Evolutionary conservation across 2,888 invertebrate species (phyloP).

Genomic region (Leptinotarsa peninsularis): DNA sequence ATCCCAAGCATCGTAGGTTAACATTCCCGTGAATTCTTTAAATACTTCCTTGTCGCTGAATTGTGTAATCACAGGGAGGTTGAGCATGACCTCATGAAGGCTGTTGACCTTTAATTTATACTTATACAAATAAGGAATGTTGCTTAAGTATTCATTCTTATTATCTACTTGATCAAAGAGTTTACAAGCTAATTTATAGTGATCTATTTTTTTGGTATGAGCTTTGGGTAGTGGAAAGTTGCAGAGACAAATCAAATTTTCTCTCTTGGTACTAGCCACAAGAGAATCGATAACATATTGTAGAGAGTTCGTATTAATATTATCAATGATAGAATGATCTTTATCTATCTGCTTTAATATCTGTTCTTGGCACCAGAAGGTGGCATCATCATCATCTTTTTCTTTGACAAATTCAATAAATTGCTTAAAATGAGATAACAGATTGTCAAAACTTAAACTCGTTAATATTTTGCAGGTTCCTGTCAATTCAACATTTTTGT

Average conservation of each 20-base stretch:
- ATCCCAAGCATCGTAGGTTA: constrained; percentile 73
- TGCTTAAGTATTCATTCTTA: constrained; percentile 68
- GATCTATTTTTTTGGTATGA: constrained; percentile 66
- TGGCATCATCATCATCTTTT: constrained; percentile 49
- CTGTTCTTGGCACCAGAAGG: constrained; percentile 61
- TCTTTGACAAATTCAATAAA: constrained; percentile 55
- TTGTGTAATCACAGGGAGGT: constrained; percentile 72
- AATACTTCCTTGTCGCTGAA: constrained; percentile 71
- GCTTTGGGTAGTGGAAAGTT: constrained; percentile 71
- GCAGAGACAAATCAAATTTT: constrained; percentile 70
- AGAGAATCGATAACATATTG: constrained; percentile 71
- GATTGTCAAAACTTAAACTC: constrained; percentile 48
- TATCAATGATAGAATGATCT: constrained; percentile 38
- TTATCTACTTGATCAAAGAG: constrained; percentile 63
- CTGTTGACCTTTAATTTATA: constrained; percentile 69
- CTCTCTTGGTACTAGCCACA: constrained; percentile 67
- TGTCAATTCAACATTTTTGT: constrained; percentile 58
- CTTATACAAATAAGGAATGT: constrained; percentile 75
- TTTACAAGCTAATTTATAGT: constrained; percentile 70
- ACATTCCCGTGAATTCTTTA: constrained; percentile 69
- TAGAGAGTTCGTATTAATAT: constrained; percentile 36
- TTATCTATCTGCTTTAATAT: constrained; percentile 58
- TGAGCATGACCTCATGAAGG: constrained; percentile 68
- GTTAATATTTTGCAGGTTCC: constrained; percentile 55
- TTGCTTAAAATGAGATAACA: constrained; percentile 52